Conservation (phyloP, 2,888 invertebrate genomes). For the Cybosia mesomella region DNA sequence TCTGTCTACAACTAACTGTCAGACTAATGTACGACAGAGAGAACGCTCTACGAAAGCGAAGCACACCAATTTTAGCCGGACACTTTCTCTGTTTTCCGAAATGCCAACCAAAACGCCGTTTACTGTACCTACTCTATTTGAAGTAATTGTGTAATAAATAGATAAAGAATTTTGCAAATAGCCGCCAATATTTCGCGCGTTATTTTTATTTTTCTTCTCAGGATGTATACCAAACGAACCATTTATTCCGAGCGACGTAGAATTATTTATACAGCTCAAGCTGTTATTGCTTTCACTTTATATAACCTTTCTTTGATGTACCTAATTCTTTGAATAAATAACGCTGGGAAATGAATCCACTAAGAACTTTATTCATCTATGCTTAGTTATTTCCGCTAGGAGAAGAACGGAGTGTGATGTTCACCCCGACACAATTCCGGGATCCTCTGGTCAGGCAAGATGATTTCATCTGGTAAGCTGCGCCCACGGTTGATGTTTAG, state of each 20-base stretch:
- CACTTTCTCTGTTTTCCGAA: too few relatives aligned
- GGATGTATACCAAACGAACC: conserved; percentile 12
- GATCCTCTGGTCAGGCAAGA: not conserved
- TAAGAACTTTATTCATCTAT: conserved; percentile 22
- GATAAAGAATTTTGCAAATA: not conserved
- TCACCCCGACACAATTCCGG: not conserved
- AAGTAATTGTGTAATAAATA: not conserved
- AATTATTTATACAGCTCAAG: conserved; percentile 44
- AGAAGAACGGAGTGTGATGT: too few relatives aligned
- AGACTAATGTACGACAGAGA: too few relatives aligned
- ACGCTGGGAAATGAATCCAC: conserved; percentile 20
- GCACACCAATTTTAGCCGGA: too few relatives aligned
- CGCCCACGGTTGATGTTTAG: too few relatives aligned
- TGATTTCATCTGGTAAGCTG: too few relatives aligned
- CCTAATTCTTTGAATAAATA: conserved; percentile 41
- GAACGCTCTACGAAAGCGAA: too few relatives aligned
- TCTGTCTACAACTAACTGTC: too few relatives aligned
- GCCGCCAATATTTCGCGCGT: not conserved
- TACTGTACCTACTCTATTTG: not conserved
- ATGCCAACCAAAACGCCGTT: too few relatives aligned
- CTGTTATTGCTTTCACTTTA: conserved; percentile 37
- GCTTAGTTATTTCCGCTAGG: not conserved
- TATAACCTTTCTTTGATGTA: conserved; percentile 30
- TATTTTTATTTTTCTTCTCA: conserved; percentile 3
- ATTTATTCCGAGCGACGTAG: conserved; percentile 39